These are phyloP conservation scores for Tiliqua scincoides DNA, from an alignment of 2,113 vertebrate genomes.

Conservation along the genomic window DNA sequence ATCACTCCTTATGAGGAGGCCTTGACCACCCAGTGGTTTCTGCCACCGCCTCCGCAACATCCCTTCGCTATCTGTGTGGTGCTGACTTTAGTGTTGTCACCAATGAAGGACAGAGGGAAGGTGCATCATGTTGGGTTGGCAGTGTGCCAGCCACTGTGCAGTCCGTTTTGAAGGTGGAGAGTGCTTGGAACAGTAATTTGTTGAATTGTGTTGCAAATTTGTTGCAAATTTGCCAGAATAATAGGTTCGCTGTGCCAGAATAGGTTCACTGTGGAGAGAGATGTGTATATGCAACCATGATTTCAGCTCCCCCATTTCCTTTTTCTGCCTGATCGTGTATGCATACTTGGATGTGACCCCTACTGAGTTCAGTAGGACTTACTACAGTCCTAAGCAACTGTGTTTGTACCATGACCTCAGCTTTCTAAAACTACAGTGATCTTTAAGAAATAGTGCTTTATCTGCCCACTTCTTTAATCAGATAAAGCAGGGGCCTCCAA, in stretches of 20 bases:
- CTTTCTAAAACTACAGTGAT: conserved; percentile 54
- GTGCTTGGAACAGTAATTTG: conserved; percentile 22
- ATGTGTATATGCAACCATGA: conserved; percentile 38
- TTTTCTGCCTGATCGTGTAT: not conserved
- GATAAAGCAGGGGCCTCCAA: too few species aligned
- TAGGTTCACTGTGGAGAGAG: conserved; percentile 52
- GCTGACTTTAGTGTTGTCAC: too few species aligned
- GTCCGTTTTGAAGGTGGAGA: conserved; percentile 39
- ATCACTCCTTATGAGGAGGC: too few species aligned
- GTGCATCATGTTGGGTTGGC: too few species aligned
- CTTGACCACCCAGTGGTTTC: too few species aligned
- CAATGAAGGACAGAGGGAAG: too few species aligned
- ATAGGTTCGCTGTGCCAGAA: too few species aligned
- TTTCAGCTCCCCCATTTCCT: conserved; percentile 27
- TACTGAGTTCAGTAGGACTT: not conserved
- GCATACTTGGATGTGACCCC: not conserved
- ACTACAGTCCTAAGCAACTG: not conserved
- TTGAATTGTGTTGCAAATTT: conserved; percentile 52
- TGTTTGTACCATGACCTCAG: not conserved
- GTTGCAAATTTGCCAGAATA: too few species aligned
- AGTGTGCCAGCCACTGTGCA: too few species aligned
- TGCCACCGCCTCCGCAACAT: too few species aligned
- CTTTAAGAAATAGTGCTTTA: conserved; percentile 32
- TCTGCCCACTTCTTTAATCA: conserved; percentile 32
- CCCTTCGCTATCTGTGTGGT: not conserved